Base-by-base conservation (phyloP, 2,888 invertebrate species). In the Agrilus mali region DNA sequence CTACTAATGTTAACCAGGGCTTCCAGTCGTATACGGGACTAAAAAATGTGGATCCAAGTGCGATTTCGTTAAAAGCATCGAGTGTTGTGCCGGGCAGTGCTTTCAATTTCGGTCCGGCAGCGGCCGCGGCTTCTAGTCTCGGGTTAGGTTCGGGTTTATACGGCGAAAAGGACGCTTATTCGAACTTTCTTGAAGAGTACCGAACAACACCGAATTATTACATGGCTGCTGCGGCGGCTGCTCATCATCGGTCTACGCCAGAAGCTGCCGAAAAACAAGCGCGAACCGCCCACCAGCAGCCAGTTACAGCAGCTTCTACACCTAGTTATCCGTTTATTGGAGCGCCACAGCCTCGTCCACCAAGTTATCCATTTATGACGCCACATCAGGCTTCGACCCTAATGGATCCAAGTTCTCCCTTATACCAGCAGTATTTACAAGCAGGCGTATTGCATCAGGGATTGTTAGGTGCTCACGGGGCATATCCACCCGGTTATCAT, bases 1-100 rank as follows among this genome's bases (percentile, higher is more conserved):
- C 27, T 27, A 2, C 27, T 8, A 27, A 27, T 27, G 10, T 10
- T 7, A 66, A 60, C 48, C 70, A 69, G 55, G 75, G 74, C 51
- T 77, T 77, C 58, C 77, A 77, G 52, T 70, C 77, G 12, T 77
- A 77, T 54, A 70, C 74, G 1, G 74, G 74, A 6, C 57, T 75
- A 13, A 76, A 75, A 50, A 67, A 56, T 42, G 57, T 61, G 44
- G 68, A 67, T 54, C 64, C 66, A 17, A 61, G 63, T 50, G 71
- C 71, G 49, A 77, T 83, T 52, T 73, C 78, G 10, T 59, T 82
- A 38, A 77, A 85, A 54, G 78, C 82, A 39, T 70, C 77, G 4
- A 77, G 78, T 53, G 81, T 85, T 59, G 84, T 87, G 49, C 78
- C 87, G 7, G 81, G 84, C 20, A 86, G 86, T 66, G 86, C 88